Base-by-base conservation (phyloP, 1,140 invertebrate species). In the Diuraphis noxia region DNA sequence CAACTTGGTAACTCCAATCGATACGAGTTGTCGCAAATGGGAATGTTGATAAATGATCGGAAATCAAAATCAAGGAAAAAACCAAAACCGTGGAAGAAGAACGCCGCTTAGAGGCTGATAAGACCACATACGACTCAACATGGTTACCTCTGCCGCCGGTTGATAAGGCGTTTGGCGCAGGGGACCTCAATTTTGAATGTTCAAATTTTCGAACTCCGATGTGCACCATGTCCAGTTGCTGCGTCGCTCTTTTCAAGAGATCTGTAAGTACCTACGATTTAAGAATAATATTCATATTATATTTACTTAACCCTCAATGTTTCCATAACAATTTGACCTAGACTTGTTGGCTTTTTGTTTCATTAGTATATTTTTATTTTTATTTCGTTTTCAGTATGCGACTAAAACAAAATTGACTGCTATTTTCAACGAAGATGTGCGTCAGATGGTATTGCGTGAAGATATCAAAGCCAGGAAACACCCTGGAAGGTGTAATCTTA, bases 391-490 rank as follows among this genome's bases (percentile, higher is more conserved):
- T 43, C 9, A 91, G 89, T 91, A 81, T 21, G 5, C 77, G 6
- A 81, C 77, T 13, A 91, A 91, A 82, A 23, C 36, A 13, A 91
- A 52, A 81, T 82, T 82, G 21, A 52, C 41, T 21, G 5, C 89
- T 2, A 36, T 91, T 1, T 91, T 91, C 40, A 52, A 91, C 21
- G 89, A 91, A 52, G 38, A 79, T 82, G 72, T 91, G 0, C 41
- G 13, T 30, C 89, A 52, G 23, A 91, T 46, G 77, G 1, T 91
- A 25, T 49, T 36, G 0, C 34, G 43, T 3, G 34, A 91, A 23
- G 89, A 91, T 38, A 30, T 91, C 63, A 91, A 91, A 49, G 25
- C 89, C 10, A 49, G 89, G 0, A 91, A 52, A 52, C 89, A 91
- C 19, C 89, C 89, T 13, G 89, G 89, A 8, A 79, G 25, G n/a